phyloP scores from a whole-genome alignment of 2,797 vertebrate genomes.

The Melopsittacus undulatus region DNA sequence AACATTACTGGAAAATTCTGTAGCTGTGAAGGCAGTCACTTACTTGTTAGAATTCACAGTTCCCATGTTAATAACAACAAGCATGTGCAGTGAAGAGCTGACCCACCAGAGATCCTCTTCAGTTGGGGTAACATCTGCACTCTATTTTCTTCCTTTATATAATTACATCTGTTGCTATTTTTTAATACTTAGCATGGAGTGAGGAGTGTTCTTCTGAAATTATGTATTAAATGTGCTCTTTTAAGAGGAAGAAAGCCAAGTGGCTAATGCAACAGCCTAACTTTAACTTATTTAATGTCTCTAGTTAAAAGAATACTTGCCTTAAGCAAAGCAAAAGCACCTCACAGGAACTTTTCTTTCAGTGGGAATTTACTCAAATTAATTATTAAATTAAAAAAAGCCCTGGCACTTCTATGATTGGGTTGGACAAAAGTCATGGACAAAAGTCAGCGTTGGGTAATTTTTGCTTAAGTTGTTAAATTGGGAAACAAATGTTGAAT shows the following conservation, averaged over 20 bases:
- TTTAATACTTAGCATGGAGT: constrained; percentile 13
- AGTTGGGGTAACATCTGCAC: constrained; percentile 28
- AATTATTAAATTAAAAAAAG: background rate
- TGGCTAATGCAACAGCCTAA: background rate
- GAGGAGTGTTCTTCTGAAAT: constrained; percentile 37
- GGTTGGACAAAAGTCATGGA: background rate
- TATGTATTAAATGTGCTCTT: constrained; percentile 8
- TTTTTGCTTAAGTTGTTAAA: constrained; percentile 16
- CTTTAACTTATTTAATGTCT: background rate
- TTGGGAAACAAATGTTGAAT: constrained; percentile 6
- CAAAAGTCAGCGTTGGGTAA: background rate
- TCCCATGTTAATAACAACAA: constrained; percentile 35
- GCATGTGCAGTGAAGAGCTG: background rate
- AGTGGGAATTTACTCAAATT: background rate
- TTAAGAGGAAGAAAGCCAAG: background rate
- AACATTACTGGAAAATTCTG: background rate
- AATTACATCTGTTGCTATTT: constrained; percentile 32
- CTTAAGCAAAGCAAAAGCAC: background rate
- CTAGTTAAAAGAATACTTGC: background rate
- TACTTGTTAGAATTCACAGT: constrained; percentile 18
- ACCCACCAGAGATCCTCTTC: background rate
- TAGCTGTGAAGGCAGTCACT: background rate
- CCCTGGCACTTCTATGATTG: background rate
- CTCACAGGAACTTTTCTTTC: background rate
- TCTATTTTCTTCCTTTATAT: constrained; percentile 46